phyloP scores from a whole-genome alignment of 2,113 vertebrate genomes.

The Protobothrops flavoviridis region DNA sequence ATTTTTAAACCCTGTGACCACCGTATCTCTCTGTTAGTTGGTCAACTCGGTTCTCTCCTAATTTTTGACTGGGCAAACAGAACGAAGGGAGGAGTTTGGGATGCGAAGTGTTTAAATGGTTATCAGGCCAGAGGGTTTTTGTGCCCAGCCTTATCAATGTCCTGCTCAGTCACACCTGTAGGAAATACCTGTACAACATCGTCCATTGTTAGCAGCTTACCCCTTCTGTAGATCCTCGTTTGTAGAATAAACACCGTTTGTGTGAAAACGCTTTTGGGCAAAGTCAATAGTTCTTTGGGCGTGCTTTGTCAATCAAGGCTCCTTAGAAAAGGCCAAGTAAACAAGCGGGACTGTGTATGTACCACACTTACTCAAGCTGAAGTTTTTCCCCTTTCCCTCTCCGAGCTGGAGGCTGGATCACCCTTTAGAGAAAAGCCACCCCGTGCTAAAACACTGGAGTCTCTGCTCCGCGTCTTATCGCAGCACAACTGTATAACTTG shows the following conservation, averaged over 20 bases:
- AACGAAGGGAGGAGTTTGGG: not conserved
- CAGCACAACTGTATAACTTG: not conserved
- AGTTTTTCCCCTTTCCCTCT: not conserved
- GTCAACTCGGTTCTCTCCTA: not conserved
- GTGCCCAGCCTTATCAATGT: constrained; percentile 34
- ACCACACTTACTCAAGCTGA: constrained; percentile 33
- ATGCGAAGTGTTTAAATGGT: constrained; percentile 8
- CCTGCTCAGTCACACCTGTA: constrained; percentile 47
- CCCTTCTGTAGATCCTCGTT: not conserved
- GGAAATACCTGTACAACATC: constrained; percentile 28
- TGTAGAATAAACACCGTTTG: constrained; percentile 39
- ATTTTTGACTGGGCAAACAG: rapidly evolving
- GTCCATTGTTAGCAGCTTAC: constrained; percentile 50
- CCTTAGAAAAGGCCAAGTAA: constrained; percentile 31
- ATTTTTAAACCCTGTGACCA: not conserved
- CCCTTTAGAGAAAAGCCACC: constrained; percentile 28
- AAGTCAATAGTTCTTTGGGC: constrained; percentile 42
- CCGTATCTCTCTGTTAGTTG: not conserved
- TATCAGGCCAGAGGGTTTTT: not conserved
- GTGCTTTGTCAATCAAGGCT: not conserved
- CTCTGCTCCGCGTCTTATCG: rapidly evolving
- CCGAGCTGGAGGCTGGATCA: constrained; percentile 20
- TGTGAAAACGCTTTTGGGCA: constrained; percentile 38
- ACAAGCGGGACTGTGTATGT: not conserved
- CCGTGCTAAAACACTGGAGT: rapidly evolving